Conservation (phyloP, 2,113 vertebrate genomes). For the Zootoca vivipara region DNA sequence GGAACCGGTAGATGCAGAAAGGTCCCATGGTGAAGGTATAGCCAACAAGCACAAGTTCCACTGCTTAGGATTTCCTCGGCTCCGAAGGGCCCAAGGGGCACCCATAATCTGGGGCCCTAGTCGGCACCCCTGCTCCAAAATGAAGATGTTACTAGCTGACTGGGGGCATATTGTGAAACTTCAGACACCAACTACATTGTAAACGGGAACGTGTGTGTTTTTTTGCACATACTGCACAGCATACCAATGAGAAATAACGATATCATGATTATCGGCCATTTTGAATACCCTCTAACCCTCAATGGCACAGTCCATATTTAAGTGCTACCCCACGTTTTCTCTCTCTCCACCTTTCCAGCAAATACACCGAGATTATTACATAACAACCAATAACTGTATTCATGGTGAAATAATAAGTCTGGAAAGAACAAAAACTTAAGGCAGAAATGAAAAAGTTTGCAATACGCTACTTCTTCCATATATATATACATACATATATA, state of each 20-base stretch:
- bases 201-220: neutral
- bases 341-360: neutral
- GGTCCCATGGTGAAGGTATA: constrained; percentile 26
- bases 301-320: neutral
- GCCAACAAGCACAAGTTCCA: constrained; percentile 20
- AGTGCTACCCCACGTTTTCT: too few relatives aligned
- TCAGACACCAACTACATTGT: neutral
- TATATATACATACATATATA: neutral
- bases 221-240: neutral
- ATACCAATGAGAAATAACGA: neutral
- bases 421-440: neutral
- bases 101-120: too few relatives aligned
- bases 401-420: neutral
- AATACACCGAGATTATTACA: neutral
- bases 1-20: constrained; percentile 21
- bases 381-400: neutral
- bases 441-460: neutral
- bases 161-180: constrained; percentile 12
- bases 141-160: neutral
- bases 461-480: neutral
- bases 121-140: too few relatives aligned
- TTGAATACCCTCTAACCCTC: neutral
- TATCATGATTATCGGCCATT: neutral
- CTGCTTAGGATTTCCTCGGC: constrained; percentile 9
- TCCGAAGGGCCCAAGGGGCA: neutral